Evolutionary conservation across 2,888 invertebrate genomes (phyloP), one percentile per base, ranked within the genome.

Genomic region (Graphium colonna): DNA sequence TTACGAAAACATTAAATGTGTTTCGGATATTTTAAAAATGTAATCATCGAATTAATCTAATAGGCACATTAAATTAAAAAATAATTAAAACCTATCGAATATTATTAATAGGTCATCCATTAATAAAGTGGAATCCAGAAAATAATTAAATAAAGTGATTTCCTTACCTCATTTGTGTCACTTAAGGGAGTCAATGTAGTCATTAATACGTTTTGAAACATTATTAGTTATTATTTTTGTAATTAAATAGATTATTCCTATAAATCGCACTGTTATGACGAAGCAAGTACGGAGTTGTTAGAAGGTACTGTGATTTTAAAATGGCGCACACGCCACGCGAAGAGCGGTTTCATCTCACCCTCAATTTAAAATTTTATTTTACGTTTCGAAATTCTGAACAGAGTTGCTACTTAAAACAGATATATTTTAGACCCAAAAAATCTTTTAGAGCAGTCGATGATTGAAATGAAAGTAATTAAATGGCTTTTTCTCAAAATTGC

Each of bases 201-300:
- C 59, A 75, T 62, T 33, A 78, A 62, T 44, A 77, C 51, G 44
- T 77, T 76, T 56, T 77, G 71, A 56, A 81, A 69, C 81, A 82
- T 84, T 60, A 59, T 71, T 10, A 47, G 16, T 39, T 26, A 31
- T 45, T 46, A 39, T 1, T 52, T 33, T 42, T 18, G 18, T 17
- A 49, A 13, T 46, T 54, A 2, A 31, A 33, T 33, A 44, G 54
- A 54, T 49, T 48, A 15, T 49, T 49, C 15, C 9, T 39, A 44
- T 36, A 57, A 44, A 38, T 45, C 42, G 42, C 48, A 48, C 49
- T 9, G 16, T 41, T 26, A 41, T 16, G 45, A 36, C 39, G 39
- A 33, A 43, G 13, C 17, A 9, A 12, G 16, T 17, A 26, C 33
- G 40, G 17, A 33, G 43, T 53, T 9, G 7, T 13, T 10, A 5